These are phyloP conservation scores for Laticauda colubrina DNA, from an alignment of 2,113 vertebrate genomes.

Conservation along the genomic window DNA sequence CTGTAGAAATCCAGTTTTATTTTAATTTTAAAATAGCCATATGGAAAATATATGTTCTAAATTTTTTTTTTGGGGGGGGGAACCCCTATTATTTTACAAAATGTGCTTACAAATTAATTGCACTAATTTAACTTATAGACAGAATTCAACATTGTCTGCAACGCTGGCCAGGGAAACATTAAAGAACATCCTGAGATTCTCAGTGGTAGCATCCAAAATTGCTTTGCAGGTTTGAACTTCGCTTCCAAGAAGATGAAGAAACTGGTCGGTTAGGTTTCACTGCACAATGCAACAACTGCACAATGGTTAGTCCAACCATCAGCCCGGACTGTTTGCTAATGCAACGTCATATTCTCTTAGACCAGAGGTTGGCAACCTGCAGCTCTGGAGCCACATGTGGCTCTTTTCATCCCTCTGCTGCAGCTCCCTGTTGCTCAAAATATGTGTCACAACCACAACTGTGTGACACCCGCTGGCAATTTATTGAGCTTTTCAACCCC, in stretches of 20 bases:
- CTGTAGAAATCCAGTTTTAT: background rate
- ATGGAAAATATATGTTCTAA: background rate
- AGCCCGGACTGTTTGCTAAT: background rate
- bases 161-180: background rate
- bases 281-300: background rate
- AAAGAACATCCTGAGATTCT: background rate
- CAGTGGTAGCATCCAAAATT: background rate
- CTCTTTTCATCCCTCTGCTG: no score
- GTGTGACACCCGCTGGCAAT: no score
- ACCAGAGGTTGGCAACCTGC: background rate
- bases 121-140: background rate
- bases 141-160: background rate
- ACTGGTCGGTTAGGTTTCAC: no score
- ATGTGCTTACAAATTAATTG: background rate
- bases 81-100: background rate
- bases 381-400: no score
- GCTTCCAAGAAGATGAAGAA: background rate
- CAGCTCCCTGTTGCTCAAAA: no score
- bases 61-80: no score
- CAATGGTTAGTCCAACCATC: background rate
- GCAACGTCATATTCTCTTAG: background rate
- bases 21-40: constrained; percentile 11
- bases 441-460: no score
- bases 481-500: no score
- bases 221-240: background rate